Evolutionary conservation across 1,140 invertebrate genomes (phyloP).

Genomic region (Rhynchophorus ferrugineus): DNA sequence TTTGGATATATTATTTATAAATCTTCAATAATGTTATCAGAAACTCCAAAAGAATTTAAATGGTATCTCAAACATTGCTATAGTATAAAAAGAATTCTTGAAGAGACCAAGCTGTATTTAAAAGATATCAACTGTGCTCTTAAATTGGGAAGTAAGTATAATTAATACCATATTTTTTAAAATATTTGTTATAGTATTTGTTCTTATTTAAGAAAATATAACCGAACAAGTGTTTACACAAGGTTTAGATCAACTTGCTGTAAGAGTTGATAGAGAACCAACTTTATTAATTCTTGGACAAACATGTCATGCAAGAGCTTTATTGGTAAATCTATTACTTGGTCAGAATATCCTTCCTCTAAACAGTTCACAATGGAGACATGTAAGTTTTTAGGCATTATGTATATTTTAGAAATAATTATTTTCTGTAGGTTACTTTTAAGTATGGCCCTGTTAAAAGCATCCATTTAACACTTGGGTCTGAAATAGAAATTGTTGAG

Average conservation of each 20-base stretch:
- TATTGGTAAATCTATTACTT: conserved; percentile 65
- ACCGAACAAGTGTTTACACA: conserved; percentile 45
- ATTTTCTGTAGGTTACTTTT: conserved; percentile 47
- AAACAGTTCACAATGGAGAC: conserved; percentile 52
- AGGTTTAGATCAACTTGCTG: conserved; percentile 43
- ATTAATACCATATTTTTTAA: background rate
- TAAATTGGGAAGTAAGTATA: conserved; percentile 53
- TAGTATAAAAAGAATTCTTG: conserved; percentile 47
- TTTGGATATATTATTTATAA: no score
- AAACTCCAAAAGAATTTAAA: conserved; percentile 33
- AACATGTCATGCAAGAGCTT: conserved; percentile 58
- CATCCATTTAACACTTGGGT: conserved; percentile 59
- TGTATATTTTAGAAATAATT: background rate
- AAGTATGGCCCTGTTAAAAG: conserved; percentile 59
- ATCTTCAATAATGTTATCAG: conserved; percentile 21
- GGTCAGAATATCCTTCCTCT: conserved; percentile 56
- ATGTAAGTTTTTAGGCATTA: conserved; percentile 52
- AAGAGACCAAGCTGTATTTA: conserved; percentile 58
- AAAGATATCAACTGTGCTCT: conserved; percentile 56
- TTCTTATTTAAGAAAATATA: conserved; percentile 43
- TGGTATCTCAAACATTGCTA: conserved; percentile 33
- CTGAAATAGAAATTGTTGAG: conserved; percentile 72
- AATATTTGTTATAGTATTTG: conserved; percentile 2
- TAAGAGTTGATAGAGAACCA: conserved; percentile 46
- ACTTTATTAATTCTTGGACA: conserved; percentile 64